A percentile compares a stretch with the other conserved stretches of the same genome.
These are phyloP conservation scores for Choristoneura fumiferana DNA, from an alignment of 1,140 invertebrate genomes.

Conservation along the genomic window DNA sequence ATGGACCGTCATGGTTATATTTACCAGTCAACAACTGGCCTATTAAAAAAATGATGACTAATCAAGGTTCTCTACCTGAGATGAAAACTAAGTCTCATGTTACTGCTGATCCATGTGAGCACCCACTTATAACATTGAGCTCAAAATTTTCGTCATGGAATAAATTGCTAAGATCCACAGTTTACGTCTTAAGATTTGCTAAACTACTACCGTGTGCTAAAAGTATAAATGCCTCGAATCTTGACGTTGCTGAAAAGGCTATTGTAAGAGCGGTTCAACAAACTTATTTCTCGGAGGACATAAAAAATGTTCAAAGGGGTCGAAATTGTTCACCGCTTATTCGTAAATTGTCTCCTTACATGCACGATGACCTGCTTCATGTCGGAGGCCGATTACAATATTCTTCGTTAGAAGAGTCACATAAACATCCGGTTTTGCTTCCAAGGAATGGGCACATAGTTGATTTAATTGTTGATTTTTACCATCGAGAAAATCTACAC, in stretches of 20 bases:
- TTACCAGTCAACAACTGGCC: neutral
- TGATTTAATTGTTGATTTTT: slow-evolving; percentile 36
- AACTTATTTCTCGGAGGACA: too few species aligned
- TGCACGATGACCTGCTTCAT: too few species aligned
- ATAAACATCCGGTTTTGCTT: slow-evolving; percentile 28
- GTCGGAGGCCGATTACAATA: too few species aligned
- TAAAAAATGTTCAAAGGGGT: too few species aligned
- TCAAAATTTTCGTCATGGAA: neutral
- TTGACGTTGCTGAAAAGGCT: too few species aligned
- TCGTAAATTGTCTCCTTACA: too few species aligned
- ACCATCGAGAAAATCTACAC: slow-evolving; percentile 40
- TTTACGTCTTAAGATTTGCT: neutral
- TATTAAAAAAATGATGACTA: neutral
- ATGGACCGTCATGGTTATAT: slow-evolving; percentile 25
- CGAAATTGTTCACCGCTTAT: too few species aligned
- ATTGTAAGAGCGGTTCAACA: too few species aligned
- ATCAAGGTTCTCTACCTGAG: neutral
- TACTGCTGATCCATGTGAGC: neutral
- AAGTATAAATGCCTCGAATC: too few species aligned
- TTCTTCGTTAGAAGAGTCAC: too few species aligned
- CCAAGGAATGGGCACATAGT: slow-evolving; percentile 25
- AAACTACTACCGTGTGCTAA: neutral
- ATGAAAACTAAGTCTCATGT: neutral
- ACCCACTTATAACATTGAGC: neutral
- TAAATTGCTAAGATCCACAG: neutral